Evolutionary conservation across 2,888 invertebrate species (phyloP).

Genomic region (Alviniconcha strummeri): DNA sequence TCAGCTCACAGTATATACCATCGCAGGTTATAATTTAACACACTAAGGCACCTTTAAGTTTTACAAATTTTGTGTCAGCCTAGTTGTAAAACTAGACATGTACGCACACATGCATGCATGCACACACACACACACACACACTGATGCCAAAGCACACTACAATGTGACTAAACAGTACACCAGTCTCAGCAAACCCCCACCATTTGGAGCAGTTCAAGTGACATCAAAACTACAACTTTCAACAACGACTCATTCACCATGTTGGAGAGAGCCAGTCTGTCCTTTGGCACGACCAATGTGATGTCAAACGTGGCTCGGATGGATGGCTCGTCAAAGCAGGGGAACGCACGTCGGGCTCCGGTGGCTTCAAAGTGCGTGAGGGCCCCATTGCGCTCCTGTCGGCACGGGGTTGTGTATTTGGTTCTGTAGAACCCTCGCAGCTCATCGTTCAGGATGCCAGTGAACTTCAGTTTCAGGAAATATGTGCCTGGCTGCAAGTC

Average conservation of each 20-base stretch:
- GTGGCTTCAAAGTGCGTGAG: conserved; percentile 84
- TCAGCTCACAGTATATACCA: no score
- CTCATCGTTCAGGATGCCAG: conserved; percentile 90
- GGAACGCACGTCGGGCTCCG: conserved; percentile 88
- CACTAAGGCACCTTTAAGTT: no score
- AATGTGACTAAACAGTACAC: no score
- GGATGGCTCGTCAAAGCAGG: conserved; percentile 93
- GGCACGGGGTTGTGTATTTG: conserved; percentile 83
- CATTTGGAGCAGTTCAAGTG: no score
- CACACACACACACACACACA: not conserved
- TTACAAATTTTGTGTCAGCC: no score
- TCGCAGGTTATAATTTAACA: no score
- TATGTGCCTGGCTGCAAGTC: conserved; percentile 63
- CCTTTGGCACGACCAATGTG: conserved; percentile 85
- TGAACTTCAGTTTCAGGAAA: conserved; percentile 81
- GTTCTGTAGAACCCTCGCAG: conserved; percentile 96
- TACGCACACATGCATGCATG: no score
- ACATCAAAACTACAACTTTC: no score
- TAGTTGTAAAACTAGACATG: no score
- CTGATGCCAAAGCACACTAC: not conserved
- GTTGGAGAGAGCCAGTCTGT: conserved; percentile 90
- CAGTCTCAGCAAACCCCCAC: no score
- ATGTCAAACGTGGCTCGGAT: conserved; percentile 90
- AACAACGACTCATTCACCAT: conserved; percentile 79
- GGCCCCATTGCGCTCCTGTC: conserved; percentile 86